Percentiles rank a stretch among this genome's conserved stretches.
These are phyloP conservation scores for Antechinus stuartii DNA, from an alignment of 2,113 vertebrate genomes.

Conservation along the genomic window DNA sequence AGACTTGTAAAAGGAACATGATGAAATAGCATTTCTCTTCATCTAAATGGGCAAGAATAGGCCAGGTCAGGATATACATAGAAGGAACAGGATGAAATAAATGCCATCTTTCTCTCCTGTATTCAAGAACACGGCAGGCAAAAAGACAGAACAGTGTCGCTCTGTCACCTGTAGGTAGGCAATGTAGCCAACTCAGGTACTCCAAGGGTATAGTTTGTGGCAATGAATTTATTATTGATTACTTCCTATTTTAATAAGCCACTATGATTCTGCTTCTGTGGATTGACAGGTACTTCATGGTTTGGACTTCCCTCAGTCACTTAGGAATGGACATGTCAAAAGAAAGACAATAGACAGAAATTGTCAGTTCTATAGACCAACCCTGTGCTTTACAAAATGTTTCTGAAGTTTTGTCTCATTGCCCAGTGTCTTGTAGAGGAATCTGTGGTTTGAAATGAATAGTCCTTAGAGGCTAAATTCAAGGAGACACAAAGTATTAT, in stretches of 20 bases:
- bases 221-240: background rate
- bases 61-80: background rate
- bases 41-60: background rate
- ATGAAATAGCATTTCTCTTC: background rate
- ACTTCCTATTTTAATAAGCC: background rate
- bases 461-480: background rate
- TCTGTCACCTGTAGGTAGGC: background rate
- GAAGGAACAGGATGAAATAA: background rate
- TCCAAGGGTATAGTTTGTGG: background rate
- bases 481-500: background rate
- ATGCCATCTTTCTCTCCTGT: background rate
- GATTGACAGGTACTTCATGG: background rate
- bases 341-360: background rate
- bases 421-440: background rate
- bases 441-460: background rate
- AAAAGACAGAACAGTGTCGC: background rate
- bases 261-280: background rate
- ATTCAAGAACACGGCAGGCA: background rate
- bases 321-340: background rate
- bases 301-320: background rate
- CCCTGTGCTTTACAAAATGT: background rate
- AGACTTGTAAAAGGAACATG: background rate
- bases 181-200: background rate
- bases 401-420: background rate
- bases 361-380: background rate